These are phyloP conservation scores for Metopia argyrocephala DNA, from an alignment of 2,888 invertebrate genomes.

Conservation along the genomic window DNA sequence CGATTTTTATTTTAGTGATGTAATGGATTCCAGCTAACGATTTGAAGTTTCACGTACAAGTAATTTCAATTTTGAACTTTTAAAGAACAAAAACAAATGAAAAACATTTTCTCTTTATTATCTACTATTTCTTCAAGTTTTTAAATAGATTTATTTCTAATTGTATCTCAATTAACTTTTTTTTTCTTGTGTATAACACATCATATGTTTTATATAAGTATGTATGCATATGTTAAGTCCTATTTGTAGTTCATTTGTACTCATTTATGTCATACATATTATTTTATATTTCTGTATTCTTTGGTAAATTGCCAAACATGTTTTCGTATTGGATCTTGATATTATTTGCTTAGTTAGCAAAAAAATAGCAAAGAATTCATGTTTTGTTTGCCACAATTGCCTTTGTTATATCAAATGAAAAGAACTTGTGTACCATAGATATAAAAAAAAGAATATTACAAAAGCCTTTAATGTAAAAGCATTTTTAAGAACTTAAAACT, in stretches of 20 bases:
- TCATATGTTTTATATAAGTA: not conserved
- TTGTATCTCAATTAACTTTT: not conserved
- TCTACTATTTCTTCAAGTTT: too few species aligned
- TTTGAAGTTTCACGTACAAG: constrained; percentile 13
- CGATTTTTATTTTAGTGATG: too few species aligned
- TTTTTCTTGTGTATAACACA: not conserved
- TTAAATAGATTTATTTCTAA: not conserved
- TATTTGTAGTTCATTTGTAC: not conserved
- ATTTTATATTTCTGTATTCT: not conserved
- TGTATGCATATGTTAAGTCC: not conserved
- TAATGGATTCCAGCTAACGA: too few species aligned
- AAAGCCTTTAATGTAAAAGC: not conserved
- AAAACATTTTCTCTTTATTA: too few species aligned
- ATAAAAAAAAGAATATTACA: not conserved
- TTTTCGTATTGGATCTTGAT: constrained; percentile 40
- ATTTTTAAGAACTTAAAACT: too few species aligned
- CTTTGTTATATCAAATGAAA: not conserved
- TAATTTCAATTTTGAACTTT: constrained; percentile 26
- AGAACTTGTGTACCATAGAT: not conserved
- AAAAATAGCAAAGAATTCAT: constrained; percentile 22
- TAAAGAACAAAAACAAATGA: not conserved
- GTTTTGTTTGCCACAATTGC: constrained; percentile 18
- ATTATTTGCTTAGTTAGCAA: constrained; percentile 56
- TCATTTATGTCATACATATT: not conserved
- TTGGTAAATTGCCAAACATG: constrained; percentile 45